Base-by-base conservation (phyloP, 2,113 vertebrate species). In the Ceratotherium simum region DNA sequence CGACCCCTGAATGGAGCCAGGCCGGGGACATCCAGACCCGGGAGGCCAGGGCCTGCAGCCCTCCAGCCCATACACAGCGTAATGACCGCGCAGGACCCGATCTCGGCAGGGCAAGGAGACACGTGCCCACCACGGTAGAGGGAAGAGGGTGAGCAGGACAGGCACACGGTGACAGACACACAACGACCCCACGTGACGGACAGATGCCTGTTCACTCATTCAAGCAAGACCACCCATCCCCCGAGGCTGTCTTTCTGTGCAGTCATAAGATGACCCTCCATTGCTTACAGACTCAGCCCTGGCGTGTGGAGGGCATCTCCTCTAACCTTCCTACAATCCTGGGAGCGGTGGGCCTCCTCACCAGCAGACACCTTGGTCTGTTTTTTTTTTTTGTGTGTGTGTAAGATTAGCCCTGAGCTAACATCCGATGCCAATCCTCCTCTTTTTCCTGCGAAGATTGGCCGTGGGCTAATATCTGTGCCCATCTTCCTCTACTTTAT, bases 41-140 rank as follows among this genome's bases (percentile, higher is more conserved):
- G n/a, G 39, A 60, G 33, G 51, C 60, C 67, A 5, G 64, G 62
- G 46, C 13, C 51, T 23, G 14, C 23, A 21, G 16, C 62, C 76
- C 42, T 81, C 0, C 5, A 31, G 39, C 20, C 8, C 1, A 16
- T 0, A 1, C 36, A 17, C 14, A 4, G 84, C 29, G 2, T 0
- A 0, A 23, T 2, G 27, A 54, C 87, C 11, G 2, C 21, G 0
- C 1, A 0, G 54, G 33, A 33, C 29, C 31, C 33, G 0, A 2
- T 10, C 21, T 18, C 8, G 14, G 48, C 3, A 10, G 56, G 87
- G 17, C 13, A 0, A 3, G 0, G 11, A 93, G 25, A 42, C 20
- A 10, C 0, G 1, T 8, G 9, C 79, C 60, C 17, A 6, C 56
- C 23, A 4, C 4, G 10, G n/a, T 12, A 27, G 1, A 16, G 60